These are phyloP conservation scores for Pavo muticus DNA, from an alignment of 2,113 vertebrate genomes.

Conservation along the genomic window DNA sequence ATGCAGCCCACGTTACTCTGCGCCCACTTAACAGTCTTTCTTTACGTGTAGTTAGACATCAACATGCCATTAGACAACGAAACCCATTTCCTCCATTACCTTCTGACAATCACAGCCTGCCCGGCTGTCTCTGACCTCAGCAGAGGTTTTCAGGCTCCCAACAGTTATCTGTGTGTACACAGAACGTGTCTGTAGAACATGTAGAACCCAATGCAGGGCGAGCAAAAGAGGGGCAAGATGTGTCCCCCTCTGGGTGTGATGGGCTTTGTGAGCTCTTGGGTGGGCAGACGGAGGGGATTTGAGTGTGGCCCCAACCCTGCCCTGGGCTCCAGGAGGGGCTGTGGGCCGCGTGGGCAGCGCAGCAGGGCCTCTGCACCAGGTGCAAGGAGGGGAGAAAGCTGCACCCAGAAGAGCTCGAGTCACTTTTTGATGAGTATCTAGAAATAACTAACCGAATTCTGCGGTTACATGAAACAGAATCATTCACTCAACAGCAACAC, in stretches of 20 bases:
- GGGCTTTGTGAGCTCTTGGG: neutral
- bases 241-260: too few relatives aligned
- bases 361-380: neutral
- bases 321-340: too few relatives aligned
- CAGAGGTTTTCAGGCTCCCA: too few relatives aligned
- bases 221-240: accelerated
- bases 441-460: conserved; percentile 58
- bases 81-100: neutral
- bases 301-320: too few relatives aligned
- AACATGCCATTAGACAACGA: neutral
- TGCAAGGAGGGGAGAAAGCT: neutral
- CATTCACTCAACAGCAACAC: neutral
- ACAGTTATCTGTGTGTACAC: accelerated
- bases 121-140: neutral
- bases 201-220: too few relatives aligned
- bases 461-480: conserved; percentile 42
- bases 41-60: too few relatives aligned
- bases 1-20: neutral
- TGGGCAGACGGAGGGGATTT: neutral
- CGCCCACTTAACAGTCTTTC: too few relatives aligned
- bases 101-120: neutral
- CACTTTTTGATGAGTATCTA: conserved; percentile 27
- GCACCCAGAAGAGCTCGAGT: neutral
- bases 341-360: neutral
- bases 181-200: neutral